A percentile compares a stretch with the other conserved stretches of the same genome.
These are phyloP conservation scores for Anodontia alba DNA, from an alignment of 2,888 invertebrate genomes.

Conservation along the genomic window DNA sequence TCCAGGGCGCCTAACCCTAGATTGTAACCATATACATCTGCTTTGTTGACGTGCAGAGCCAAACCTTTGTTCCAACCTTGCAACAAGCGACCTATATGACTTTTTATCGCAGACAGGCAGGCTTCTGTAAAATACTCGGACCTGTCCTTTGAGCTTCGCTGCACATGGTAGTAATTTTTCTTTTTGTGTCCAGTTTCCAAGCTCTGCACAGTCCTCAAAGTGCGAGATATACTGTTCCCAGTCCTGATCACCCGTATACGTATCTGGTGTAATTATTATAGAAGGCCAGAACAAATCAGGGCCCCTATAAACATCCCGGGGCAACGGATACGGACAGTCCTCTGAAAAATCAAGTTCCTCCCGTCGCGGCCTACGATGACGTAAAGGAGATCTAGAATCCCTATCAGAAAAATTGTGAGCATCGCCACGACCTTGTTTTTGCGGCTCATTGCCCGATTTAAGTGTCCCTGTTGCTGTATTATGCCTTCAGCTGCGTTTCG, in stretches of 20 bases:
- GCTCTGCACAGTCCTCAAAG: constrained; percentile 28
- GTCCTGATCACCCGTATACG: constrained; percentile 30
- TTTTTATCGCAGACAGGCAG: constrained; percentile 13
- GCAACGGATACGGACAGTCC: no score
- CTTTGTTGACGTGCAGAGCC: constrained; percentile 15
- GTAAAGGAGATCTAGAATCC: background rate
- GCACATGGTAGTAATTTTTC: constrained; percentile 17
- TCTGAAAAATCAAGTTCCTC: background rate
- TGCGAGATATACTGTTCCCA: constrained; percentile 35
- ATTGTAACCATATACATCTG: constrained; percentile 4
- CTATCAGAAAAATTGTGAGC: background rate
- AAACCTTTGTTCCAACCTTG: constrained; percentile 22
- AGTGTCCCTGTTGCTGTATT: background rate
- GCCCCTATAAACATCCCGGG: background rate
- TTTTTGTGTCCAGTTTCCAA: constrained; percentile 28
- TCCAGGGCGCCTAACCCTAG: background rate
- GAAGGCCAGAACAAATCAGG: background rate
- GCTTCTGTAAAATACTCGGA: constrained; percentile 17
- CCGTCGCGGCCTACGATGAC: background rate
- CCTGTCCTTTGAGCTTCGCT: constrained; percentile 22
- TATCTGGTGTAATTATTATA: constrained; percentile 19
- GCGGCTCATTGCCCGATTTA: no score
- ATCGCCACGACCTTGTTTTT: background rate
- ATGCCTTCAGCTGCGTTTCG: background rate
- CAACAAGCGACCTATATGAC: constrained; percentile 1